Conservation (phyloP, 2,797 vertebrate species). For the Philypnodon macrostomus region DNA sequence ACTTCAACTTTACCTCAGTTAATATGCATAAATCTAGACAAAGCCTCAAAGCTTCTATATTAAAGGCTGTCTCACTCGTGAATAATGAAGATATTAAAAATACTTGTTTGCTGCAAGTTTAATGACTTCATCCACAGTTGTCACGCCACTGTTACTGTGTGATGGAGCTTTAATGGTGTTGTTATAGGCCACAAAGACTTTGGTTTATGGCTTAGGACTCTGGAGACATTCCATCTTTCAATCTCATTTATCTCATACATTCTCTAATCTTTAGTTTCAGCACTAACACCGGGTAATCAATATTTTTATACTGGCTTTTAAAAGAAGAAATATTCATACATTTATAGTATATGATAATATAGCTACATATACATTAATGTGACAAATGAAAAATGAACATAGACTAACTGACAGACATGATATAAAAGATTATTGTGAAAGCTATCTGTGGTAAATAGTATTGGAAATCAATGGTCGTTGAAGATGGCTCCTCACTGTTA, state of each 20-base stretch:
- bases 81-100: slow-evolving; percentile 25
- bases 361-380: neutral
- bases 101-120: slow-evolving; percentile 22
- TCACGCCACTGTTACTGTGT: neutral
- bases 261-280: slow-evolving; percentile 15
- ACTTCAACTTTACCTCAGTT: too few species aligned
- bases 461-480: slow-evolving; percentile 24
- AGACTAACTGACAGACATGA: neutral
- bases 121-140: slow-evolving; percentile 28
- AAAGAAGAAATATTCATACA: neutral
- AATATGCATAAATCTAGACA: too few species aligned
- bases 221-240: neutral
- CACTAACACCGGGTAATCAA: slow-evolving; percentile 15
- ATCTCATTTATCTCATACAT: neutral
- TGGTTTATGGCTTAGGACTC: slow-evolving; percentile 2
- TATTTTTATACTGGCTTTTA: slow-evolving; percentile 7
- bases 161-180: slow-evolving; percentile 14
- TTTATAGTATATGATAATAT: neutral
- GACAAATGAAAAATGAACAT: neutral
- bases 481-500: slow-evolving; percentile 1
- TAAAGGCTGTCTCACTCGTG: slow-evolving; percentile 3
- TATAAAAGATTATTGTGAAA: slow-evolving; percentile 1
- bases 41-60: neutral
- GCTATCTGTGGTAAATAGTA: slow-evolving; percentile 4
- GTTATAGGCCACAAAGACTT: slow-evolving; percentile 1